These are phyloP conservation scores for Synanthedon vespiformis DNA, from an alignment of 2,888 invertebrate species.

Conservation along the genomic window DNA sequence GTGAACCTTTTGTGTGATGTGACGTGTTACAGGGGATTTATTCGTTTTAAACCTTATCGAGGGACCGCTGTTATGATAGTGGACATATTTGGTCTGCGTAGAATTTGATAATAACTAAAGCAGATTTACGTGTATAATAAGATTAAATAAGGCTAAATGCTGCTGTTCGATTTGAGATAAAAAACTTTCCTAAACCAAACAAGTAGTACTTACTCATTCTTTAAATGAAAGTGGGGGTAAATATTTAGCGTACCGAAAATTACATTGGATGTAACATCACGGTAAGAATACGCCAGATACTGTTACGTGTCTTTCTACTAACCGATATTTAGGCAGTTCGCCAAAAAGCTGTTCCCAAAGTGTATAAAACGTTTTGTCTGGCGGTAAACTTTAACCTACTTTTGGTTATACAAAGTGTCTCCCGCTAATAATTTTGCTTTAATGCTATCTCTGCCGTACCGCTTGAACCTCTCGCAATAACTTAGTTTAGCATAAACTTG, in stretches of 20 bases:
- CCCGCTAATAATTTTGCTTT: neutral
- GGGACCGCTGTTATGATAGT: neutral
- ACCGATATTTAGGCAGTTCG: neutral
- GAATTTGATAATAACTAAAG: no score
- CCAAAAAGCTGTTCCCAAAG: neutral
- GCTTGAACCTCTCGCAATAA: neutral
- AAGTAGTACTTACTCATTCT: no score
- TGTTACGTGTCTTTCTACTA: neutral
- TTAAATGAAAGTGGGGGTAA: no score
- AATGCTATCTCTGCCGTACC: neutral
- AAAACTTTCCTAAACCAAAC: no score
- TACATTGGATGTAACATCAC: no score
- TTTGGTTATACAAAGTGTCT: neutral
- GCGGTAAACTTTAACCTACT: neutral
- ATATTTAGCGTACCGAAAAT: no score
- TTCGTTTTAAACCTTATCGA: neutral
- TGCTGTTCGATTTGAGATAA: no score
- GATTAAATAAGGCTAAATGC: no score
- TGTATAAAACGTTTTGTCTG: neutral
- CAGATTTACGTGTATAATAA: no score
- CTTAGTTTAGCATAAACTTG: neutral
- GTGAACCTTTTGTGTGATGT: neutral
- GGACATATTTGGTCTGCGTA: neutral
- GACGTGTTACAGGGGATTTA: neutral
- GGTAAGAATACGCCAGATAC: neutral